Evolutionary conservation across 2,888 invertebrate genomes (phyloP), one percentile per base, ranked within the genome.

Genomic region (Brachylomia viminalis): DNA sequence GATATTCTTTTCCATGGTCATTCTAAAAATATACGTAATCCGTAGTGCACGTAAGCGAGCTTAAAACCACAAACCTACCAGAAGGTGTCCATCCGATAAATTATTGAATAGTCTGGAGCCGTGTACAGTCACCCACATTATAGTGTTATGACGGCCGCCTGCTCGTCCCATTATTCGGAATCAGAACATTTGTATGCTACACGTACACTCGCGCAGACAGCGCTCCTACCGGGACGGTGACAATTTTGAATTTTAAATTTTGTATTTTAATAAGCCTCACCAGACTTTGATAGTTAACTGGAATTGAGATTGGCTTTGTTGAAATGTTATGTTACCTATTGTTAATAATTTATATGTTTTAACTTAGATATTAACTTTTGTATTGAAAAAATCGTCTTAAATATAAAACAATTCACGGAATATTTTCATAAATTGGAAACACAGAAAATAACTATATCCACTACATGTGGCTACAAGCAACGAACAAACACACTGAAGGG

Each of bases 101-200:
- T 86, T 86, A 84, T 86, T 73, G 59, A 83, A 73, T 68, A 86
- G 75, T 75, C 73, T 71, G 86, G 23, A 64, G 49, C 62, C 62
- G 33, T 61, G 75, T 84, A 84, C 80, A 75, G 84, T 79, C 84
- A n/a, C 47, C 74, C 86, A 66, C 84, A 84, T 84, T 80, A 86
- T 70, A 27, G 54, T 75, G 76, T 79, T 79, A 84, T 84, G 84
- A 84, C 70, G 72, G 77, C 82, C 65, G 72, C 69, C 33, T 45
- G 62, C 75, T 62, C 81, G 82, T 78, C 80, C 83, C 88, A 90
- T 91, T 91, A 89, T 85, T 75, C 79, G 77, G 79, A 90, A 90
- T 89, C 81, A 85, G 83, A 58, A 82, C 90, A 92, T 92, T 91
- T 91, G 90, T 92, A 92, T 92, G 90, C 92, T 68, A 85, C 85